Evolutionary conservation across 2,113 vertebrate genomes (phyloP), one percentile per base, ranked within the genome.

Genomic region (Protobothrops flavoviridis): DNA sequence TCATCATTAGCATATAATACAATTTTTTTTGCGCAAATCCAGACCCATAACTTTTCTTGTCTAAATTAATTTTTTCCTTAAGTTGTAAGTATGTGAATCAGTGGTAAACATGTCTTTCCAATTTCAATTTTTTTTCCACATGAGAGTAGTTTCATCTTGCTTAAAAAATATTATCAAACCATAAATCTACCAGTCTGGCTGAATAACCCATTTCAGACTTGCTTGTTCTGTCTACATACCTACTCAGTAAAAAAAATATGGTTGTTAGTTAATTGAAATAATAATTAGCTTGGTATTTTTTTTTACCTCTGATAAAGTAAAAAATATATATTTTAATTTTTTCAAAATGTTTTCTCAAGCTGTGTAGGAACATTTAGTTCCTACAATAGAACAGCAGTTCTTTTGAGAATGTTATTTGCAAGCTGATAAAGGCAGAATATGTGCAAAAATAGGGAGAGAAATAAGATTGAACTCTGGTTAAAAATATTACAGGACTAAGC

Each of bases 261-360:
- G 29, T 87, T 39, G 90, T 94, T 87, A 29, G 29, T 53, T 92
- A 95, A 94, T 94, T 29, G 52, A 11, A 95, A 90, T 94, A 93
- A 81, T 33, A 50, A 52, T 91, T 59, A 93, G 90, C 24, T 26
- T 92, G 74, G 26, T 50, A 33, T 93, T 86, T 93, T 57, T 57
- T 39, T 56, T 94, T 88, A 48, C n/a, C n/a, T 93, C 86, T 92
- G 48, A 50, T 9, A 15, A 45, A 85, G 91, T 74, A 45, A 87
- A 94, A 95, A 93, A 91, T 94, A 12, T 9, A 17, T 96, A 90
- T 93, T 96, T 96, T 92, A 94, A 94, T 94, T 95, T 94, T 95
- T 48, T 92, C 39, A 93, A 94, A 87, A 61, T 52, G 29, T 48
- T 94, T 81, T 93, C 50, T 0, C 1, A 92, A 52, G 91, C 94